Conservation (phyloP, 1,140 invertebrate genomes). For the Trissolcus basalis region DNA sequence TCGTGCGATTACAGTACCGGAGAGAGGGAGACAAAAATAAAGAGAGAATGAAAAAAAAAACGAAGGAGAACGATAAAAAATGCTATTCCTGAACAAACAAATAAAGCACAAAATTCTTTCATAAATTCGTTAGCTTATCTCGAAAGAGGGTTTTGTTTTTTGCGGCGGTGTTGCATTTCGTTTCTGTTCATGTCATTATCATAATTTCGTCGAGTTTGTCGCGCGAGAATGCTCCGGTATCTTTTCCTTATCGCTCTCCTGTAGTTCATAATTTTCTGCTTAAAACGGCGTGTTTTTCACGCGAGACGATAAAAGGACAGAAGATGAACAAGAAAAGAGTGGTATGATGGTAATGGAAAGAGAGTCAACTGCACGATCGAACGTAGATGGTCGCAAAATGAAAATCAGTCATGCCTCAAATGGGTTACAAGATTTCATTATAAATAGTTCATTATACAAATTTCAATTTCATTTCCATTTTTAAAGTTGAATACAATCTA, state of each 20-base stretch:
- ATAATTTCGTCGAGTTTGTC: conserved; percentile 36
- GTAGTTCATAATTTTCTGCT: conserved; percentile 29
- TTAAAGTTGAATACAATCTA: too few relatives aligned
- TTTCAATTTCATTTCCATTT: too few relatives aligned
- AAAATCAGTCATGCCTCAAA: too few relatives aligned
- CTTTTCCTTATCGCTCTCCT: conserved; percentile 30
- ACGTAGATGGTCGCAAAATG: too few relatives aligned
- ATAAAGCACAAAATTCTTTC: background rate
- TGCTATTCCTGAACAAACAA: background rate
- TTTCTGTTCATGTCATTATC: conserved; percentile 42
- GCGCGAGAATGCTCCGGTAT: conserved; percentile 18
- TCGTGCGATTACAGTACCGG: conserved; percentile 22
- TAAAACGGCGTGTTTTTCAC: conserved; percentile 9
- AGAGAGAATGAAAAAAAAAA: background rate
- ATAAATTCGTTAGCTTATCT: conserved; percentile 38
- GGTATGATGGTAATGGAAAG: conserved; percentile 1
- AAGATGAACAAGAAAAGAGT: conserved; percentile 5
- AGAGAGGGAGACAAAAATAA: background rate
- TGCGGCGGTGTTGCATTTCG: conserved; percentile 6
- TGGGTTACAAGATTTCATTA: too few relatives aligned
- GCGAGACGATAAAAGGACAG: background rate
- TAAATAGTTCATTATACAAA: too few relatives aligned
- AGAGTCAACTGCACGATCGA: too few relatives aligned
- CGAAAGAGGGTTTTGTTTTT: conserved; percentile 34
- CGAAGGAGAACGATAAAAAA: background rate